Evolutionary conservation across 2,888 invertebrate genomes (phyloP), one percentile per base, ranked within the genome.

Genomic region (Hylaea fasciaria): DNA sequence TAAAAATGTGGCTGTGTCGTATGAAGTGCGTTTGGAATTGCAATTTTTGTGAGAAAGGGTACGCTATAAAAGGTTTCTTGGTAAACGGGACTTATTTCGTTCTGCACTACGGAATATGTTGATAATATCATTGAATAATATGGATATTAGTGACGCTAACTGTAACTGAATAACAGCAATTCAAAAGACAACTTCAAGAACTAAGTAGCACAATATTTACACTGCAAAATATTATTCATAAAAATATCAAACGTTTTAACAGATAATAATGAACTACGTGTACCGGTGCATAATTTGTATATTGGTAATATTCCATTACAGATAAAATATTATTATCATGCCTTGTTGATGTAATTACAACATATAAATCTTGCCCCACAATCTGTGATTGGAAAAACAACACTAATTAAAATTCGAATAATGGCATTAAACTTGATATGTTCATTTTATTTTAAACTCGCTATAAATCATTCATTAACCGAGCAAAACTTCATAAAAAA

Each of bases 1-100:
- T 89, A 87, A 88, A 89, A 88, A 83, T 32, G 78, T 80, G 75
- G 67, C 17, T 44, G 61, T 58, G 68, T 65, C 63, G 61, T 62
- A 62, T 57, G 58, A 49, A 53, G 52, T 55, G 41, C 52, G 50
- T 47, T 54, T 47, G 39, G 28, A 46, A 53, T 51, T 57, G 56
- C 46, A 52, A 11, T 43, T 35, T 57, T 40, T 37, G 22, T 39
- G 22, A 10, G 13, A 29, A 40, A 10, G 40, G 49, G 28, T 40
- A 17, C 37, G n/a, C 48, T 48, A 37, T 37, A n/a, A 37, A 32
- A 32, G 10, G 32, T 7, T 32, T 7, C 1, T 32, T 32, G 32
- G 7, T 9, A 4, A 32, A 9, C 3, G 32, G 22, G 22, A 22
- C 22, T 22, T 22, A 22, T 22, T 22, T 22, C 22, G 22, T 22